These are phyloP conservation scores for Parascotia fuliginaria DNA, from an alignment of 2,888 invertebrate species.

Conservation along the genomic window DNA sequence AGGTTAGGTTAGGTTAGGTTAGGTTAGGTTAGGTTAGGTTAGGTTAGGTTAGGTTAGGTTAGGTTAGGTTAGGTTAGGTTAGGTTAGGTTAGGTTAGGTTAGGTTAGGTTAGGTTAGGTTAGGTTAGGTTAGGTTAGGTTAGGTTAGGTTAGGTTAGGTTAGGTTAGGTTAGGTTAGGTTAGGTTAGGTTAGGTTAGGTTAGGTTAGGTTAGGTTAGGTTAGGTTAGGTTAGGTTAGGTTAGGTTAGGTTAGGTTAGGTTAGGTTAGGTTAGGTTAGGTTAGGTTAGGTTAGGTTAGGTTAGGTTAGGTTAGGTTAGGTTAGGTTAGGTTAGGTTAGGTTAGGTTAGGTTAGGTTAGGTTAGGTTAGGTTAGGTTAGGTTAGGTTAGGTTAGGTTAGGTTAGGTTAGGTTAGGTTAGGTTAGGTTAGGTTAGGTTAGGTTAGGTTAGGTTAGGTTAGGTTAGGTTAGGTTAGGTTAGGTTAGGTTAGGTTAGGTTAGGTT, in stretches of 20 bases:
- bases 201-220: neutral
- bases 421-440: no score
- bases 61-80: conserved; percentile 24
- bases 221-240: conserved; percentile 10
- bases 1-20: conserved; percentile 23
- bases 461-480: no score
- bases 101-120: conserved; percentile 32
- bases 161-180: conserved; percentile 2
- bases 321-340: conserved; percentile 18
- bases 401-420: conserved; percentile 11
- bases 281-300: conserved; percentile 17
- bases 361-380: conserved; percentile 19
- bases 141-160: conserved; percentile 3
- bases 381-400: conserved; percentile 22
- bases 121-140: conserved; percentile 17
- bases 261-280: conserved; percentile 16
- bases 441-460: no score
- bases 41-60: conserved; percentile 23
- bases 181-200: neutral
- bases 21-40: conserved; percentile 24
- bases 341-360: conserved; percentile 24
- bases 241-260: conserved; percentile 18
- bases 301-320: conserved; percentile 16
- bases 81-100: conserved; percentile 27
- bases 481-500: no score